Conservation (phyloP, 2,113 vertebrate species). For the Leucosticte australis region DNA sequence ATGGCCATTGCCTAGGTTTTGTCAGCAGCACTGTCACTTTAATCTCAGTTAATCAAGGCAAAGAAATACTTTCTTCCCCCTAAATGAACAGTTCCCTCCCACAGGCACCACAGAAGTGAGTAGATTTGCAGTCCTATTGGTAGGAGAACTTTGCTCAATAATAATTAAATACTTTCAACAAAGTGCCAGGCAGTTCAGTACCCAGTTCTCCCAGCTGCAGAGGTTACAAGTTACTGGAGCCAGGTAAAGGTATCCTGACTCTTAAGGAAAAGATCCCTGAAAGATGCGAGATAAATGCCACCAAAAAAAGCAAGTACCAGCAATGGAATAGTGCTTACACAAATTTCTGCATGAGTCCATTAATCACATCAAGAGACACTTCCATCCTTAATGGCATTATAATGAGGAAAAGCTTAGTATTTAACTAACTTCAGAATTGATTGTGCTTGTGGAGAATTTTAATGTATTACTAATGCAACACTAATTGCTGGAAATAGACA, state of each 20-base stretch:
- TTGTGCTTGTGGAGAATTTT: conserved; percentile 30
- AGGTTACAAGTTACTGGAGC: background rate
- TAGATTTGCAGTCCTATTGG: background rate
- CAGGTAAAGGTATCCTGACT: background rate
- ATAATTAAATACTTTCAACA: background rate
- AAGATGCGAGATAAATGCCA: background rate
- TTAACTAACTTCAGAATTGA: conserved; percentile 23
- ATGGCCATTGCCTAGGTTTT: background rate
- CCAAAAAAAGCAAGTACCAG: background rate
- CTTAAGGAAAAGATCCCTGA: background rate
- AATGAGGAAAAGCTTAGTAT: conserved; percentile 51
- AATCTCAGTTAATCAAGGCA: background rate
- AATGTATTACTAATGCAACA: conserved; percentile 24
- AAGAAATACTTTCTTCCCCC: background rate
- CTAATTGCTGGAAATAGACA: conserved; percentile 6
- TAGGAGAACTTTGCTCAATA: background rate
- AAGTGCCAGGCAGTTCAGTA: background rate
- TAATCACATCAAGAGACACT: conserved; percentile 23
- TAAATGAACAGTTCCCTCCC: background rate
- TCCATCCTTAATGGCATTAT: conserved; percentile 48
- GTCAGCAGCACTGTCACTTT: background rate
- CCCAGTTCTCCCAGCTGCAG: background rate
- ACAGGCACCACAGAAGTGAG: background rate
- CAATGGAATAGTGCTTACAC: background rate
- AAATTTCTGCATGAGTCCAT: conserved; percentile 23